These are phyloP conservation scores for Suricata suricatta DNA, from an alignment of 2,113 vertebrate species.

Conservation along the genomic window DNA sequence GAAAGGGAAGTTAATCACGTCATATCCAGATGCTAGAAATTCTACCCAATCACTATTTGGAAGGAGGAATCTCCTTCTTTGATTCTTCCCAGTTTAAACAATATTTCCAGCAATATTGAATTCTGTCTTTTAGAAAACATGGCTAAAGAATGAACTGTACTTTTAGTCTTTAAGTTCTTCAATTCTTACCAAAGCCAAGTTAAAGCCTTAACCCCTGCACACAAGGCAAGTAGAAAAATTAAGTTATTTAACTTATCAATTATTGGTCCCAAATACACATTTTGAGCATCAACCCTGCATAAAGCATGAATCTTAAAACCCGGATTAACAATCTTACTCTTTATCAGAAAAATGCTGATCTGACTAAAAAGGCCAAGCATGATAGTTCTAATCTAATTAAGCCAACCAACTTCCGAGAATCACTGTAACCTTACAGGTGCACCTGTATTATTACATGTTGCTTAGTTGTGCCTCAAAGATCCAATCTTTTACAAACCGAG, in stretches of 20 bases:
- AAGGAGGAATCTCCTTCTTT: not conserved
- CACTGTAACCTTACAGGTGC: not conserved
- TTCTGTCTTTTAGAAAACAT: not conserved
- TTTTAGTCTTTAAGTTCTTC: slow-evolving; percentile 32
- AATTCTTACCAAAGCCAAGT: slow-evolving; percentile 26
- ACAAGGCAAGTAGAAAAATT: not conserved
- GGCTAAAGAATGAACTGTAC: slow-evolving; percentile 7
- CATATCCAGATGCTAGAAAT: not conserved
- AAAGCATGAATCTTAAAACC: slow-evolving; percentile 17
- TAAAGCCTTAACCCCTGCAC: slow-evolving; percentile 31
- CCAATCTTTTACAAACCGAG: not conserved
- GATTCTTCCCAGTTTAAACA: not conserved
- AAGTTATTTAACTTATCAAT: slow-evolving; percentile 28
- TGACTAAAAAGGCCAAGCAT: not conserved
- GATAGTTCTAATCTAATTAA: not conserved
- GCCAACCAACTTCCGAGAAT: not conserved
- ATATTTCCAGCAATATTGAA: not conserved
- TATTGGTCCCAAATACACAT: slow-evolving; percentile 1
- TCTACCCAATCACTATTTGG: not conserved
- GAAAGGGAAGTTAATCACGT: not conserved
- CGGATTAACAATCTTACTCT: not conserved
- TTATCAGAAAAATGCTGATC: slow-evolving; percentile 6
- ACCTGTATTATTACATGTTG: not conserved
- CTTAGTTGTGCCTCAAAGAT: not conserved
- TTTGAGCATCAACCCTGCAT: not conserved